Evolutionary conservation across 1,140 invertebrate genomes (phyloP).

Genomic region (Andricus grossulariae): DNA sequence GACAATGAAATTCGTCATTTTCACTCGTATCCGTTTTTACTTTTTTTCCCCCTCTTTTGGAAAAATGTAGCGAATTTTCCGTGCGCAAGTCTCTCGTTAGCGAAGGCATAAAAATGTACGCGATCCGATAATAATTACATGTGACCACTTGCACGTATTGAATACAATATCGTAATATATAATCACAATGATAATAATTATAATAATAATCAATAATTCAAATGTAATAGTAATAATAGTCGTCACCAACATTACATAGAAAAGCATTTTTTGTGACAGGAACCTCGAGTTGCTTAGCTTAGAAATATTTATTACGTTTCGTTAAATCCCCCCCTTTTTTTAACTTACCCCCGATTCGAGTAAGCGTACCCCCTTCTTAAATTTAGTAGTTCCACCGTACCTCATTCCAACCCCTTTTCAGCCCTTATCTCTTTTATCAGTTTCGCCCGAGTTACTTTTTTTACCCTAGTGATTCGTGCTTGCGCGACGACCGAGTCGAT

Average conservation of each 20-base stretch:
- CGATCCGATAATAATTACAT: constrained; percentile 59
- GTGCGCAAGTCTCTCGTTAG: constrained; percentile 50
- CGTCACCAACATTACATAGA: constrained; percentile 71
- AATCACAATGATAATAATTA: constrained; percentile 64
- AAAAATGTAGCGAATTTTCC: constrained; percentile 19
- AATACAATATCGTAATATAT: constrained; percentile 69
- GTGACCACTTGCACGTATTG: constrained; percentile 63
- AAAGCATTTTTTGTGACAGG: constrained; percentile 73
- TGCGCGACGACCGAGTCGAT: constrained; percentile 23
- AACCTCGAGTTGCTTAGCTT: constrained; percentile 73
- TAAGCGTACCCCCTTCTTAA: not conserved
- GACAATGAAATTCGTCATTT: constrained; percentile 34
- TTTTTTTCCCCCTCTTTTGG: constrained; percentile 21
- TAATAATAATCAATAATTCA: constrained; percentile 46
- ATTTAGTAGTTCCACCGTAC: constrained; percentile 26
- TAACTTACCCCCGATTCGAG: not conserved
- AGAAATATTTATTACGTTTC: constrained; percentile 70
- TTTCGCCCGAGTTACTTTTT: constrained; percentile 42
- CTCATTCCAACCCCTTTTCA: constrained; percentile 7
- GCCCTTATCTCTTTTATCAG: constrained; percentile 30
- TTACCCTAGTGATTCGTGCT: constrained; percentile 48
- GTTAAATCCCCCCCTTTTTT: constrained; percentile 32
- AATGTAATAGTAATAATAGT: constrained; percentile 69
- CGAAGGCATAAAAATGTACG: constrained; percentile 59
- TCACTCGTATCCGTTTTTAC: constrained; percentile 33